Base-by-base conservation (phyloP, 2,113 vertebrate species). In the Cyrtonyx montezumae region DNA sequence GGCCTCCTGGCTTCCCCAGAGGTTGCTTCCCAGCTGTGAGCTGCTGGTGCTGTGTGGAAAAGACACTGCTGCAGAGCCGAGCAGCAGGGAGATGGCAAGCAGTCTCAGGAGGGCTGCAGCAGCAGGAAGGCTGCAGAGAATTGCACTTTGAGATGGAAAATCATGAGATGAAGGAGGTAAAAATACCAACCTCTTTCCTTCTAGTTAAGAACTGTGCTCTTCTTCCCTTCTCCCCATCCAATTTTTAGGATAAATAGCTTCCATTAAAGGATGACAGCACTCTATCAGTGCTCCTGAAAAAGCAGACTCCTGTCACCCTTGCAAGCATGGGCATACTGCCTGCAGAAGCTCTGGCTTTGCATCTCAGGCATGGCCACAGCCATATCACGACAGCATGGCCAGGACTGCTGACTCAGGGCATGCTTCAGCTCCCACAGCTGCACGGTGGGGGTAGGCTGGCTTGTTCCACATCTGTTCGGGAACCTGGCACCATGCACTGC, bases 1-100 rank as follows among this genome's bases (percentile, higher is more conserved):
- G 92, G 74, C 80, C 61, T 71, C 0, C 74, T 84, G 94, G 62
- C 49, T 84, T 88, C 86, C 92, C 92, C 36, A 48, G 37, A n/a
- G 93, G 67, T 71, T 89, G 75, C 63, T 87, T 87, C 84, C 53
- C 75, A 74, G 48, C 71, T 77, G 42, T 3, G 10, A 30, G 61
- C 79, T 86, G 69, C 93, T 90, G 61, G 88, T 94, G 83, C 58
- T 7, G 45, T 65, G 92, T 62, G 67, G 73, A 37, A 34, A 66
- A 84, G 76, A 48, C 61, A 6, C 34, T 63, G 36, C 70, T 58
- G 58, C 0, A 8, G 66, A 21, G 65, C 70, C 63, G 70, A 92
- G 63, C 49, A 76, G 79, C 9, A 0, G 59, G 59, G 56, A 83
- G 34, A 37, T 48, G 46, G n/a, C 55, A 40, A 45, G 66, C 37